Conservation (phyloP, 2,113 vertebrate species). For the Willisornis vidua region DNA sequence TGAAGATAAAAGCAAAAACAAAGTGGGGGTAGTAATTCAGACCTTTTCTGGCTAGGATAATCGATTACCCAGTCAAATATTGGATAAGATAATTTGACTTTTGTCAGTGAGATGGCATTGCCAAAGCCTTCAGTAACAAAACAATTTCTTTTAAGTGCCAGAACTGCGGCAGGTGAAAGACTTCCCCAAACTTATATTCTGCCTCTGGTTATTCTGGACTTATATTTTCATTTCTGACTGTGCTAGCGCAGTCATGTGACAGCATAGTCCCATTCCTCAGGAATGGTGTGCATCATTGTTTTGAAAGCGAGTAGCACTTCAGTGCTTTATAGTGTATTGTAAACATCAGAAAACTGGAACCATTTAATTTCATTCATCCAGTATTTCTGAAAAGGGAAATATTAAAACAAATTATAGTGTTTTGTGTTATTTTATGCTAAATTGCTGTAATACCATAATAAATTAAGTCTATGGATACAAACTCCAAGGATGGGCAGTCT, state of each 20-base stretch:
- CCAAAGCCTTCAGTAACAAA: background rate
- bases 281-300: background rate
- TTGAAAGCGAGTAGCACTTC: background rate
- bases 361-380: background rate
- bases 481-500: background rate
- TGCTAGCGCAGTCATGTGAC: background rate
- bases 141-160: background rate
- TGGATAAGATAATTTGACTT: background rate
- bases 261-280: background rate
- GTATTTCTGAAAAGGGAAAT: slow-evolving; percentile 25
- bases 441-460: background rate
- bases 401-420: background rate
- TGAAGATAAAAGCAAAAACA: slow-evolving; percentile 32
- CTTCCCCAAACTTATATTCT: background rate
- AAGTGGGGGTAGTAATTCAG: slow-evolving; percentile 15
- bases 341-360: slow-evolving; percentile 15
- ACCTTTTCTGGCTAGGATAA: background rate
- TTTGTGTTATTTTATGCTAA: background rate
- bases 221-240: background rate
- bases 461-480: background rate
- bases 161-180: background rate
- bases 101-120: background rate
- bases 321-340: background rate
- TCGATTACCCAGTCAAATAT: background rate
- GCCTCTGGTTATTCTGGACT: background rate